Base-by-base conservation (phyloP, 1,140 invertebrate species). In the Chionoecetes opilio region DNA sequence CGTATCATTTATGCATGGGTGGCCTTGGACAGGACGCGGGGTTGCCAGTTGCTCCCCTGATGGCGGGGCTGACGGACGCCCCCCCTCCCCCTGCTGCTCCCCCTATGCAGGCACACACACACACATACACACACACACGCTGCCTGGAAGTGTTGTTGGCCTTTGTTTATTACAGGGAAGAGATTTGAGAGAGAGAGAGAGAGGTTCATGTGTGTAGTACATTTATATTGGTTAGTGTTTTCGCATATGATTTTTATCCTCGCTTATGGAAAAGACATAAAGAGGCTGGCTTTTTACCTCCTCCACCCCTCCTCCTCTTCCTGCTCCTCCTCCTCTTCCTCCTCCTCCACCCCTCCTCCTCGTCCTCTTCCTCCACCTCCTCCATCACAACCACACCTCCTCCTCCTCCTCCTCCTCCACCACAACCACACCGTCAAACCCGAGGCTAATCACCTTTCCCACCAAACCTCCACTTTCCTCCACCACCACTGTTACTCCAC, bases 1-100 rank as follows among this genome's bases (percentile, higher is more conserved):
- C 91, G 91, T 84, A 92, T 92, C 91, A 85, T 92, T 92, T 92
- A 92, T 92, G 91, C 91, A 92, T 41, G 91, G 91, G 82, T 92
- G 91, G 91, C 91, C 91, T 92, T 92, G 91, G 91, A 38, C 41
- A 41, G 87, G 35, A 38, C n/a, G 91, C n/a, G 21, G 75, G 31
- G 91, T 84, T 84, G 37, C 75, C 91, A 41, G 91, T 84, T 92
- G 53, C 89, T 91, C 88, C 32, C 41, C 46, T 92, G 38, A 37
- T 34, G 63, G 37, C 87, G 63, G 63, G 63, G 63, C 63, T 75
- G 63, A 75, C 21, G 63, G 63, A 3, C 63, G 63, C 1, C 63
- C 63, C 3, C 29, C 31, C n/a, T 53, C n/a, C 89, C 53, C n/a
- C 38, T 86, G 26, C 32, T 37, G 17, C 88, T 90, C 38, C 37